A percentile compares a stretch with the other conserved stretches of the same genome.
phyloP scores from a whole-genome alignment of 2,888 invertebrate species.

The Stictocephala bisonia region DNA sequence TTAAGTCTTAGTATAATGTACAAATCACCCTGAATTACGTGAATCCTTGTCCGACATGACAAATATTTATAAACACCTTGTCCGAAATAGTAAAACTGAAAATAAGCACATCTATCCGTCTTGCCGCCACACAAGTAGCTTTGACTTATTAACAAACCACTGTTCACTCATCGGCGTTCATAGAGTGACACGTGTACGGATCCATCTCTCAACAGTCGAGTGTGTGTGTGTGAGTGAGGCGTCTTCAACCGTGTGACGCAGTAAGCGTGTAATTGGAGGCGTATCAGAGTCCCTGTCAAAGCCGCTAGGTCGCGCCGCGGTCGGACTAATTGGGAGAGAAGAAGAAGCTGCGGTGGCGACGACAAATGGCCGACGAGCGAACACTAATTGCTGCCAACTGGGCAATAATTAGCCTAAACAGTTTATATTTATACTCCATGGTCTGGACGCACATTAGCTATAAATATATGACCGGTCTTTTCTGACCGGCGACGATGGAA shows the following conservation, averaged over 20 bases:
- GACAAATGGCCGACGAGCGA: constrained; percentile 39
- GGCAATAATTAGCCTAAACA: constrained; percentile 40
- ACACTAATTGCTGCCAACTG: constrained; percentile 37
- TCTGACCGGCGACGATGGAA: constrained; percentile 1
- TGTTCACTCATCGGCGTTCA: too few relatives aligned
- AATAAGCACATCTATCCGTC: too few relatives aligned
- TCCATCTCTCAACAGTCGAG: too few relatives aligned
- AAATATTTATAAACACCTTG: too few relatives aligned
- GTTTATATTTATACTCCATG: constrained; percentile 35
- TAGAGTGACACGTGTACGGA: too few relatives aligned
- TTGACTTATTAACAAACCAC: too few relatives aligned
- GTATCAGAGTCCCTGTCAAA: constrained; percentile 43
- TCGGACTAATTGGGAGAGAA: constrained; percentile 47
- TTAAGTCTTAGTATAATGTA: too few relatives aligned
- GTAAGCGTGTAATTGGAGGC: constrained; percentile 32
- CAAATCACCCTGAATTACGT: too few relatives aligned
- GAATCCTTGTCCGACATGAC: too few relatives aligned
- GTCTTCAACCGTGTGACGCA: constrained; percentile 26
- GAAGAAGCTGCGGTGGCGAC: constrained; percentile 27
- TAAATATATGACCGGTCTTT: constrained; percentile 24
- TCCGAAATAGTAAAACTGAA: too few relatives aligned
- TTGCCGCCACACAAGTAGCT: too few relatives aligned
- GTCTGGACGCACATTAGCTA: constrained; percentile 37
- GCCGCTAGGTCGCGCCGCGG: constrained; percentile 39
- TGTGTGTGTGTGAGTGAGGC: constrained; percentile 3